Conservation (phyloP, 1,140 invertebrate species). For the Halesus radiatus region DNA sequence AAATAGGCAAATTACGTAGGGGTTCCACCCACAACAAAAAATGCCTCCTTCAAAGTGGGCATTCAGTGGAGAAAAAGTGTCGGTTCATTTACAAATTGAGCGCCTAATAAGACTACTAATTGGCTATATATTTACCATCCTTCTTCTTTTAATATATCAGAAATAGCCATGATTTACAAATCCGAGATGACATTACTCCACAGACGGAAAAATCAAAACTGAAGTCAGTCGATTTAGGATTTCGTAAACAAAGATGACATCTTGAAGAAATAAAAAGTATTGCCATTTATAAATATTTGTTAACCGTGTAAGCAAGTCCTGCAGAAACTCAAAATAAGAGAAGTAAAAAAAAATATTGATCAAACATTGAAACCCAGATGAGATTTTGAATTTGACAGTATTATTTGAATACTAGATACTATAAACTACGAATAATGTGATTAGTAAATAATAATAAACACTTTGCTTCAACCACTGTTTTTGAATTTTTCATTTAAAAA, state of each 20-base stretch:
- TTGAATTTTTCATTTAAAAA: too few species aligned
- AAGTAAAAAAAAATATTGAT: too few species aligned
- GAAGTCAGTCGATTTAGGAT: slow-evolving; percentile 18
- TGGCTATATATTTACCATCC: slow-evolving; percentile 71
- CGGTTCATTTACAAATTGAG: neutral
- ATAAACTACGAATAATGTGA: too few species aligned
- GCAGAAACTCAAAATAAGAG: too few species aligned
- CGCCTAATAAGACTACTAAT: neutral
- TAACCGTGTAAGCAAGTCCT: neutral
- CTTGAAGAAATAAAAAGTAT: slow-evolving; percentile 28
- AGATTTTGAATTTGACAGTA: too few species aligned
- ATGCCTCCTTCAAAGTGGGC: slow-evolving; percentile 54
- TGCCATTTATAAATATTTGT: slow-evolving; percentile 8
- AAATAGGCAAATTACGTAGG: slow-evolving; percentile 57
- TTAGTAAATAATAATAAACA: too few species aligned
- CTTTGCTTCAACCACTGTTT: too few species aligned
- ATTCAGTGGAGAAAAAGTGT: slow-evolving; percentile 3
- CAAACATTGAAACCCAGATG: too few species aligned
- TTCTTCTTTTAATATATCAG: slow-evolving; percentile 70
- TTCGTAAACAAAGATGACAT: slow-evolving; percentile 28
- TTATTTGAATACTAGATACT: too few species aligned
- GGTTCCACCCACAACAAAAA: slow-evolving; percentile 52
- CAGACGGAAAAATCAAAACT: slow-evolving; percentile 40
- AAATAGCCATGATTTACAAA: slow-evolving; percentile 47
- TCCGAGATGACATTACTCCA: slow-evolving; percentile 46